Percentiles rank a stretch among this genome's conserved stretches.
phyloP scores from a whole-genome alignment of 2,888 invertebrate genomes.

The Mongoloraphidia duomilia region DNA sequence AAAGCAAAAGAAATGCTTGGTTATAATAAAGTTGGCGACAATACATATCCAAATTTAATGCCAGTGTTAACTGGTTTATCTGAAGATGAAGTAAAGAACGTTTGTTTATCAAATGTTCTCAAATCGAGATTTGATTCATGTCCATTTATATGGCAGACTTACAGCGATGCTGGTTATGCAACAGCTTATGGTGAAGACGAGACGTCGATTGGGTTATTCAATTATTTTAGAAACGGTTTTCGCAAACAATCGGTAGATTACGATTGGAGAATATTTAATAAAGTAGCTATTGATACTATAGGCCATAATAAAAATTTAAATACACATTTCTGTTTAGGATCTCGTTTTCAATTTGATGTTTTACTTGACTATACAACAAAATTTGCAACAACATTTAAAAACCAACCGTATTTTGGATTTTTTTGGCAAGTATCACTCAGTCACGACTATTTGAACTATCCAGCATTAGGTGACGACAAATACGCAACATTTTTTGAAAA shows the following conservation, averaged over 20 bases:
- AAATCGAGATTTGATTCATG: slow-evolving; percentile 58
- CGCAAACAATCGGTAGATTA: slow-evolving; percentile 69
- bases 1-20: slow-evolving; percentile 67
- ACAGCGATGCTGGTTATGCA: slow-evolving; percentile 51
- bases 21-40: slow-evolving; percentile 88
- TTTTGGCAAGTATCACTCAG: slow-evolving; percentile 74
- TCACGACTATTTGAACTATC: slow-evolving; percentile 72
- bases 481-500: slow-evolving; percentile 42
- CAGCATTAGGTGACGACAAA: slow-evolving; percentile 54
- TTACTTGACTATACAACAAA: slow-evolving; percentile 56
- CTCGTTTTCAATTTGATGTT: slow-evolving; percentile 51
- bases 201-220: slow-evolving; percentile 63
- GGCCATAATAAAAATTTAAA: slow-evolving; percentile 51
- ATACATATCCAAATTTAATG: slow-evolving; percentile 81
- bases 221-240: slow-evolving; percentile 66
- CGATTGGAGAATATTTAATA: slow-evolving; percentile 60
- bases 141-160: slow-evolving; percentile 74
- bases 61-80: slow-evolving; percentile 63
- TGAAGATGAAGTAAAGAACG: slow-evolving; percentile 44
- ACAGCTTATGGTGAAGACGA: slow-evolving; percentile 79
- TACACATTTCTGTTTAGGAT: slow-evolving; percentile 54
- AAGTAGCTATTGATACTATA: slow-evolving; percentile 49
- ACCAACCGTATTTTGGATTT: slow-evolving; percentile 59
- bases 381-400: slow-evolving; percentile 41
- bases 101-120: slow-evolving; percentile 39